These are phyloP conservation scores for Metridium senile DNA, from an alignment of 92 coral and sea anemone species.

Conservation along the genomic window DNA sequence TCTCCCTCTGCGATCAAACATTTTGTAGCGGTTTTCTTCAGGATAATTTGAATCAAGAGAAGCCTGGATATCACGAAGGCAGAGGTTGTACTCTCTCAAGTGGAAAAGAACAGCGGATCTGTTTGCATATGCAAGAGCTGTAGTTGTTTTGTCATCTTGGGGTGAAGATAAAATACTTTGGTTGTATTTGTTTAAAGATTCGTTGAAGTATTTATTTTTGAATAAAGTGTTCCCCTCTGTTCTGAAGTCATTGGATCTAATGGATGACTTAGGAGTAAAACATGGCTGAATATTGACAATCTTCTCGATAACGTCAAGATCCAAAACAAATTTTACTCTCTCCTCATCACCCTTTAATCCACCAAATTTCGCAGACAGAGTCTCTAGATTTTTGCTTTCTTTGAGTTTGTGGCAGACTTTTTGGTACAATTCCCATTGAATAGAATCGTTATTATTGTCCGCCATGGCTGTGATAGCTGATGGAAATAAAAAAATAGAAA, in stretches of 20 bases:
- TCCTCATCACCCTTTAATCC: conserved; percentile 69
- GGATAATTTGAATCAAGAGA: conserved; percentile 75
- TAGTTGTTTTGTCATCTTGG: conserved; percentile 43
- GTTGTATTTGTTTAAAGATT: conserved; percentile 71
- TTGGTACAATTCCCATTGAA: conserved; percentile 13
- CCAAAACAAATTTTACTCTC: conserved; percentile 66
- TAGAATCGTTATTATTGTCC: conserved; percentile 9
- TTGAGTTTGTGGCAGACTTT: conserved; percentile 42
- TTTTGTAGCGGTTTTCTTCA: conserved; percentile 24
- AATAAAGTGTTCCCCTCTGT: conserved; percentile 78
- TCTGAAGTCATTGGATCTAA: conserved; percentile 58
- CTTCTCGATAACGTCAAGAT: conserved; percentile 59
- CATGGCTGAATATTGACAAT: conserved; percentile 53
- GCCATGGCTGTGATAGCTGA: neutral
- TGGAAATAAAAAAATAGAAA: neutral
- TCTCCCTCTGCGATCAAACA: conserved; percentile 67
- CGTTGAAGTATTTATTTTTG: conserved; percentile 51
- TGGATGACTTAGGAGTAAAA: conserved; percentile 60
- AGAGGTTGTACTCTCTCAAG: conserved; percentile 52
- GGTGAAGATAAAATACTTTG: conserved; percentile 76
- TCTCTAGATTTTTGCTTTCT: conserved; percentile 50
- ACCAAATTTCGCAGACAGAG: conserved; percentile 72
- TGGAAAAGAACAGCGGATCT: conserved; percentile 89
- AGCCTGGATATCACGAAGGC: conserved; percentile 71
- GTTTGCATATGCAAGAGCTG: conserved; percentile 88